phyloP scores from a whole-genome alignment of 2,888 invertebrate genomes.

The Mactromeris polynyma region DNA sequence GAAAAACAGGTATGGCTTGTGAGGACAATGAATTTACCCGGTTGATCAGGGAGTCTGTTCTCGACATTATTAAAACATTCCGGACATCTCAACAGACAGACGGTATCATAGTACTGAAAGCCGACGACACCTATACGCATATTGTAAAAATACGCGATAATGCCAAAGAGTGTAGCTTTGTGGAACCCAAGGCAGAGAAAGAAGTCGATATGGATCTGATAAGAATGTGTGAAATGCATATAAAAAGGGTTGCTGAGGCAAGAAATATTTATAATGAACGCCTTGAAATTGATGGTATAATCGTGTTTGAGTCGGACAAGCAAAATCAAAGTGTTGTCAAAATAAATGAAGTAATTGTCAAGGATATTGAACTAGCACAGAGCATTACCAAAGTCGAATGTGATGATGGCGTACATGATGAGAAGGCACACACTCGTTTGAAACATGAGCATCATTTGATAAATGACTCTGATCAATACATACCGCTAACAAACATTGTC shows the following conservation, averaged over 20 bases:
- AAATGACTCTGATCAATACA: background rate
- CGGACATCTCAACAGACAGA: background rate
- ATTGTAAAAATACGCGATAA: background rate
- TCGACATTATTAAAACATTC: background rate
- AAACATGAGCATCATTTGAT: background rate
- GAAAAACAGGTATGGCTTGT: background rate
- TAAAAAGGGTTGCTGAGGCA: background rate
- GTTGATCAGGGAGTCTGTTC: background rate
- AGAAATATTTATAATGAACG: background rate
- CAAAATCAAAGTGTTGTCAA: background rate
- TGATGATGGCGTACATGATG: background rate
- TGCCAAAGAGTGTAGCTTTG: background rate
- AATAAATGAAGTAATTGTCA: background rate
- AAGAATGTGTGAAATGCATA: background rate
- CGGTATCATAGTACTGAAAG: background rate
- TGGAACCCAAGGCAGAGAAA: background rate
- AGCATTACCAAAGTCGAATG: background rate
- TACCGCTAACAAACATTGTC: background rate
- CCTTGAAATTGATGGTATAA: background rate
- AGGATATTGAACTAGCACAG: background rate
- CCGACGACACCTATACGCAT: background rate
- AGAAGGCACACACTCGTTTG: background rate
- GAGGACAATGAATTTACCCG: background rate
- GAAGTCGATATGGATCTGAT: background rate
- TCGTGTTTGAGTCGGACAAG: background rate